Percentiles rank a stretch among this genome's conserved stretches.
Conservation (phyloP, 2,888 invertebrate species). For the Dryococelus australis region DNA sequence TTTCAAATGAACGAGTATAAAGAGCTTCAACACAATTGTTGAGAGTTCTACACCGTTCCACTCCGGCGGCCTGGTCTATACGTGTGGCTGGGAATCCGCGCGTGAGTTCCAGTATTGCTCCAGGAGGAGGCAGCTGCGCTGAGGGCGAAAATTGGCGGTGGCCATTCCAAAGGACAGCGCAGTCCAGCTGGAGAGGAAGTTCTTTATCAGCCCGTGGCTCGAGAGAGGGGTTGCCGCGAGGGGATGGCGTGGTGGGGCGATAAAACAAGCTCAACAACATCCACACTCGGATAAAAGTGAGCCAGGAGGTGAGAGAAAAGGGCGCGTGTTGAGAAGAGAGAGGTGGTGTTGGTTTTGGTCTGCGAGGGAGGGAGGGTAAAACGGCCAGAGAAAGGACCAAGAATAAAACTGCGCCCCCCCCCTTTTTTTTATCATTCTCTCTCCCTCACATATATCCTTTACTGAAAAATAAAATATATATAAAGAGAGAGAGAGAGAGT, state of each 20-base stretch:
- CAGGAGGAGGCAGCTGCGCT: no score
- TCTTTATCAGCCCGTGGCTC: neutral
- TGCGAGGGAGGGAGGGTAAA: neutral
- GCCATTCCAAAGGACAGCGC: no score
- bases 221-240: no score
- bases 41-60: no score
- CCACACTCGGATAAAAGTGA: neutral
- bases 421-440: no score
- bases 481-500: no score
- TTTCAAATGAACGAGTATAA: no score
- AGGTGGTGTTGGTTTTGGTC: neutral
- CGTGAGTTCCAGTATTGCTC: no score
- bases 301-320: neutral
- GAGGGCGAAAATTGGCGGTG: no score
- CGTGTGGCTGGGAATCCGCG: no score
- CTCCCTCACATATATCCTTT: neutral
- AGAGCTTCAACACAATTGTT: no score
- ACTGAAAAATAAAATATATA: neutral
- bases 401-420: neutral
- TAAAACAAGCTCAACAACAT: conserved; percentile 16
- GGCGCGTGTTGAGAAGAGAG: neutral
- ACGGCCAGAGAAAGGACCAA: neutral
- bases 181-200: neutral
- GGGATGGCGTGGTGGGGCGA: neutral
- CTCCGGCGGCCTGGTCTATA: no score